Percentiles rank a stretch among this genome's conserved stretches.
These are phyloP conservation scores for Haliclona indistincta DNA, from an alignment of 37 sponge, comb jelly and placozoan species.

Conservation along the genomic window DNA sequence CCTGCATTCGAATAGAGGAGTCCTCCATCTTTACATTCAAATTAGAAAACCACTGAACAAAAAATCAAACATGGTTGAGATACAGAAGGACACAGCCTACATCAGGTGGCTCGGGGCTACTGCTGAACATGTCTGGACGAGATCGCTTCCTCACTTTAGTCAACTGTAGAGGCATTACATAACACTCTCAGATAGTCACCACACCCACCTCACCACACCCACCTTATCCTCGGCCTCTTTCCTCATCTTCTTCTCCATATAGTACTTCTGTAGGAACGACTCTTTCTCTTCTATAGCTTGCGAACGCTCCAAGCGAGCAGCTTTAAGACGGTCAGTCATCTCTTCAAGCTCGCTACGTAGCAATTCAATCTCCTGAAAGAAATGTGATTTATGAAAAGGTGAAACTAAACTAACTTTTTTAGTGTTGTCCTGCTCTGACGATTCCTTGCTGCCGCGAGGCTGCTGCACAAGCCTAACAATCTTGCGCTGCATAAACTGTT, in stretches of 20 bases:
- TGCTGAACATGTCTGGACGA: background rate
- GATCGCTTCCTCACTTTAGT: background rate
- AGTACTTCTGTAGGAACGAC: background rate
- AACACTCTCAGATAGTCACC: background rate
- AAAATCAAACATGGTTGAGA: background rate
- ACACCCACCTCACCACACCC: background rate
- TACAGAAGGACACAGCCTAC: background rate
- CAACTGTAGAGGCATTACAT: background rate
- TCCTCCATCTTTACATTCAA: background rate
- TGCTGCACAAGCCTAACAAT: background rate
- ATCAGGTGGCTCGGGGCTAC: background rate
- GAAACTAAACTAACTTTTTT: background rate
- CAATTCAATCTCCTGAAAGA: background rate
- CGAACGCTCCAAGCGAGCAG: slow-evolving; percentile 15
- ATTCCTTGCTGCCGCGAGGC: background rate
- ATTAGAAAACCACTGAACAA: background rate
- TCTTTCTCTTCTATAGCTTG: slow-evolving; percentile 35
- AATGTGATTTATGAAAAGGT: background rate
- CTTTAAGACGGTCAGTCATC: slow-evolving; percentile 16
- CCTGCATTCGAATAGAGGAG: slow-evolving; percentile 2
- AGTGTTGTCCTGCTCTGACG: too few relatives aligned
- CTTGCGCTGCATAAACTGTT: slow-evolving; percentile 22
- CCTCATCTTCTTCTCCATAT: slow-evolving; percentile 23
- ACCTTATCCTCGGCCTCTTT: slow-evolving; percentile 31
- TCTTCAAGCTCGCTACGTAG: background rate